Percentiles rank a stretch among this genome's conserved stretches.
Evolutionary conservation across 2,888 invertebrate species (phyloP).

Genomic region (Pyrgus malvae): DNA sequence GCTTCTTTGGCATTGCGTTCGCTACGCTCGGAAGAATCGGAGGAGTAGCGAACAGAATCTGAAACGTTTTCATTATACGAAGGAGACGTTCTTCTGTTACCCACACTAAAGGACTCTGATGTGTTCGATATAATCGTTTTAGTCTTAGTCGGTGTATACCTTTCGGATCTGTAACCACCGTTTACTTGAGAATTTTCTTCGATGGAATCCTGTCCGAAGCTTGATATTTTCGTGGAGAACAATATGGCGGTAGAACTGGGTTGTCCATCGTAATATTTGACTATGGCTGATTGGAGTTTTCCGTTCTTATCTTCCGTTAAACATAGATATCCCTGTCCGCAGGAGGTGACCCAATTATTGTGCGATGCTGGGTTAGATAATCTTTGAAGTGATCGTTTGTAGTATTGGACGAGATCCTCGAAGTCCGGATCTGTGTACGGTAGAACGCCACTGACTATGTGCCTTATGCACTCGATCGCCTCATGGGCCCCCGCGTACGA

Average conservation of each 20-base stretch:
- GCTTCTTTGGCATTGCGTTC: slow-evolving; percentile 44
- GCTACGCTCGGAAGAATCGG: slow-evolving; percentile 57
- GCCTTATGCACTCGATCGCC: slow-evolving; percentile 81
- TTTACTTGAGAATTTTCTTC: slow-evolving; percentile 62
- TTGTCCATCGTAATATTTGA: slow-evolving; percentile 69
- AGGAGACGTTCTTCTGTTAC: slow-evolving; percentile 69
- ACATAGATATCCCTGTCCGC: slow-evolving; percentile 71
- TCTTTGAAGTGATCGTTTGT: slow-evolving; percentile 60
- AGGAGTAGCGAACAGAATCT: slow-evolving; percentile 50
- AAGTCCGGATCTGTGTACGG: slow-evolving; percentile 67
- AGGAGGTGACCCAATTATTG: slow-evolving; percentile 61
- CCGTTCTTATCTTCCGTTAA: slow-evolving; percentile 65
- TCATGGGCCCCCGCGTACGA: slow-evolving; percentile 89
- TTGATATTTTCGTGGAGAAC: slow-evolving; percentile 78
- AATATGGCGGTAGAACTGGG: slow-evolving; percentile 68
- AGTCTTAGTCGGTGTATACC: slow-evolving; percentile 71
- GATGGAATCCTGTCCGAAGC: slow-evolving; percentile 75
- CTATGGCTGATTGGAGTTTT: slow-evolving; percentile 60
- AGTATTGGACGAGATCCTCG: slow-evolving; percentile 65
- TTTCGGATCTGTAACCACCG: slow-evolving; percentile 68
- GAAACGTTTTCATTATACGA: slow-evolving; percentile 67
- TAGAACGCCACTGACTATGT: slow-evolving; percentile 70
- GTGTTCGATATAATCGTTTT: slow-evolving; percentile 68
- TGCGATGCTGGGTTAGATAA: slow-evolving; percentile 48
- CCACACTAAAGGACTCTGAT: slow-evolving; percentile 67